Percentiles rank a stretch among this genome's conserved stretches.
Conservation (phyloP, 2,113 vertebrate species). For the Vidua chalybeata region DNA sequence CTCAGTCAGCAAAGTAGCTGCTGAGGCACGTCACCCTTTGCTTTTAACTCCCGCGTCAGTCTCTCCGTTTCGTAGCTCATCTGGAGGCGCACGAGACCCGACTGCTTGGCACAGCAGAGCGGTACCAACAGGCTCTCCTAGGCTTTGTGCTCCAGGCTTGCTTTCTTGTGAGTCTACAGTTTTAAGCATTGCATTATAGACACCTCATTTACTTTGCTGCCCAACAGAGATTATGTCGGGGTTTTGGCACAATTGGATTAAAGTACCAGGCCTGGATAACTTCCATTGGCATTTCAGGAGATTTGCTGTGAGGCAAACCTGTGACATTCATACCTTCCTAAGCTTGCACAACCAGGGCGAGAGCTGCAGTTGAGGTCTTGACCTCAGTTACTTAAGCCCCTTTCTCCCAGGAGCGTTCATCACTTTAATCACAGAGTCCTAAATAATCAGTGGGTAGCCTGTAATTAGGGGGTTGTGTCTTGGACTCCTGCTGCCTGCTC, state of each 20-base stretch:
- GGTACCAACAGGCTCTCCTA: not conserved
- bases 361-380: conserved; percentile 59
- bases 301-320: conserved; percentile 56
- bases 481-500: conserved; percentile 60
- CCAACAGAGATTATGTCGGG: conserved; percentile 25
- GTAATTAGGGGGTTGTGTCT: conserved; percentile 70
- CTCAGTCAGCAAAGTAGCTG: conserved; percentile 47
- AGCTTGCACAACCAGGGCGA: not conserved
- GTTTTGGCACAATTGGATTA: conserved; percentile 49
- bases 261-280: not conserved
- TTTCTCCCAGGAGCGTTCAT: conserved; percentile 64
- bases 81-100: not conserved
- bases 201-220: conserved; percentile 56
- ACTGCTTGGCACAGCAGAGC: not conserved
- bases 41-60: not conserved
- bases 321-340: conserved; percentile 63
- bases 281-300: conserved; percentile 43
- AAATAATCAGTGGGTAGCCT: conserved; percentile 68
- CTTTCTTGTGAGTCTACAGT: not conserved
- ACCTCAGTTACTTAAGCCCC: conserved; percentile 67
- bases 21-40: not conserved
- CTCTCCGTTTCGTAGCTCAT: not conserved
- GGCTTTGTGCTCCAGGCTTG: conserved; percentile 19
- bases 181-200: conserved; percentile 30
- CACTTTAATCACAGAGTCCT: conserved; percentile 70